Percentiles rank a stretch among this genome's conserved stretches.
Evolutionary conservation across 2,888 invertebrate genomes (phyloP).

Genomic region (Pristionchus mayeri): DNA sequence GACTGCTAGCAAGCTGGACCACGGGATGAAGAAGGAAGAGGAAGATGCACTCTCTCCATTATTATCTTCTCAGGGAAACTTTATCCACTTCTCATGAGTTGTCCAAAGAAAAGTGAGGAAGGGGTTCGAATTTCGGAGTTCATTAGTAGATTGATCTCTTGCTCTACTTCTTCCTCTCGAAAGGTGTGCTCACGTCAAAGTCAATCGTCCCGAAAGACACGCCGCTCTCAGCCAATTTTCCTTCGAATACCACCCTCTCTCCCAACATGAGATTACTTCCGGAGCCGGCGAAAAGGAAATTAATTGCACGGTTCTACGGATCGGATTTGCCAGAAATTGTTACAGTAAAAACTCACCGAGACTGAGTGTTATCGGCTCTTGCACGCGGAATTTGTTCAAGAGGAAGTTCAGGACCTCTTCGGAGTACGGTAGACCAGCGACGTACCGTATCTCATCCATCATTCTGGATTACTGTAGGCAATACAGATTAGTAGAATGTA

Average conservation of each 20-base stretch:
- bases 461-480: background rate
- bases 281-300: background rate
- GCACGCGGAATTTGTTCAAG: constrained; percentile 39
- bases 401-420: constrained; percentile 38
- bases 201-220: background rate
- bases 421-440: background rate
- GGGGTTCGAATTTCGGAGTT: background rate
- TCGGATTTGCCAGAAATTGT: background rate
- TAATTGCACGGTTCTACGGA: background rate
- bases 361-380: constrained; percentile 42
- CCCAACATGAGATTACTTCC: constrained; percentile 21
- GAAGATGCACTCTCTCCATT: background rate
- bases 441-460: constrained; percentile 37
- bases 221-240: background rate
- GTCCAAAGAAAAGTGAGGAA: too few relatives aligned
- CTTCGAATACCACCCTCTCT: background rate
- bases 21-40: background rate
- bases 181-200: background rate
- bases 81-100: background rate
- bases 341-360: constrained; percentile 11
- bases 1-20: background rate
- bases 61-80: background rate
- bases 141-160: too few relatives aligned
- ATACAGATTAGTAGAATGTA: too few relatives aligned
- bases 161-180: too few relatives aligned